These are phyloP conservation scores for Tricholaema leucomelas DNA, from an alignment of 2,113 vertebrate genomes.

Conservation along the genomic window DNA sequence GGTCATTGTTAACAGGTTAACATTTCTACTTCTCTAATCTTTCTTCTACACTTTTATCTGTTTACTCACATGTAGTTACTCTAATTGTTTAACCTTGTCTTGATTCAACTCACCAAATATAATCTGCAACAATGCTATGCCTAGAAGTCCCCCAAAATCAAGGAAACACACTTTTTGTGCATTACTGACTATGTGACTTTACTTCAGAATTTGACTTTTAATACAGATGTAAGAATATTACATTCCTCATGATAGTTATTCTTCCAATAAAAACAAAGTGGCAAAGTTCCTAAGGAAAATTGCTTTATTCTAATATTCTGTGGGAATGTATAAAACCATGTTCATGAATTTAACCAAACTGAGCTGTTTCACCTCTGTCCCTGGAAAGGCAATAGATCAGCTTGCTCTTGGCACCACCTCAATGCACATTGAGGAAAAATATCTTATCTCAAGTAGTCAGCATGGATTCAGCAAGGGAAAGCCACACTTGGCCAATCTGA, in stretches of 20 bases:
- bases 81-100: not conserved
- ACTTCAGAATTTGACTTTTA: not conserved
- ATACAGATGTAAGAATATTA: not conserved
- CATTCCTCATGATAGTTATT: not conserved
- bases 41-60: not conserved
- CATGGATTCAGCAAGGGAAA: too few relatives aligned
- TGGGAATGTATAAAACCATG: not conserved
- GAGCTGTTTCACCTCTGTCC: not conserved
- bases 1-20: not conserved
- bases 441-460: too few relatives aligned
- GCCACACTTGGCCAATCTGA: too few relatives aligned
- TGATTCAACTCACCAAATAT: not conserved
- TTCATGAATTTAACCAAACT: not conserved
- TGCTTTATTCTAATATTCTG: not conserved
- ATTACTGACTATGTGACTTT: not conserved
- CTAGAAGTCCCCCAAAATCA: not conserved
- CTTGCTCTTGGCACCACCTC: too few relatives aligned
- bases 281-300: not conserved
- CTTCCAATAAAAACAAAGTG: not conserved
- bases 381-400: too few relatives aligned
- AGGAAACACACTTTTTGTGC: not conserved
- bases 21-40: not conserved
- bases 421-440: too few relatives aligned
- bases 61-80: not conserved
- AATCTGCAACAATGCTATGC: not conserved